Evolutionary conservation across 2,888 invertebrate genomes (phyloP), one percentile per base, ranked within the genome.

Genomic region (Ectemnius lituratus): DNA sequence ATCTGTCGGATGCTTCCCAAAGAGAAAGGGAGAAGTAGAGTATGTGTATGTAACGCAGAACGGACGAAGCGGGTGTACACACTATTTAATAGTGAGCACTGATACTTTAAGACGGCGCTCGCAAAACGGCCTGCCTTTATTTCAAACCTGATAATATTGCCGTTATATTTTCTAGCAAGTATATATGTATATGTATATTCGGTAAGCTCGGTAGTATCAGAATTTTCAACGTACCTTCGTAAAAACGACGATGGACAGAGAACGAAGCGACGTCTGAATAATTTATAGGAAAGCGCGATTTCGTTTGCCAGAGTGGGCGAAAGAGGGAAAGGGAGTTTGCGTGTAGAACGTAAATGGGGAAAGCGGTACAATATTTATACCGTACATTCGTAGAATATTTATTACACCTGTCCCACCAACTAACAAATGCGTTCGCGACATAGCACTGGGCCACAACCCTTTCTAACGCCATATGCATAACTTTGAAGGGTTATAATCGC

Each of bases 1-100:
- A 84, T 86, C 85, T 86, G 83, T 67, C 80, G 78, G 76, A 75
- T 79, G 78, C 72, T 81, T 71, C 58, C 59, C 46, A 58, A 64
- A 11, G 60, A 67, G 60, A 58, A 59, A 20, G 63, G 60, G 69
- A 37, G 28, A 52, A 52, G 18, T 47, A 47, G 52, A 16, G 52
- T 16, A 52, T 52, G 16, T 52, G 16, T 16, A 13, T 52, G 2
- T 52, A n/a, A 52, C 46, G 20, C 59, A 20, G 37, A 61, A 46
- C 16, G 57, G 56, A 69, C 20, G 28, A 62, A 56, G 66, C 66
- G 59, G 67, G 61, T 61, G 46, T 57, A 37, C 37, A 11, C 37
- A 11, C 37, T 37, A 37, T 37, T 37, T 76, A 82, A 70, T 82
- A 70, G 70, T 37, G 62, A 56, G 57, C 18, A 20, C 60, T 61